Evolutionary conservation across 1,140 invertebrate genomes (phyloP), one percentile per base, ranked within the genome.

Genomic region (Heliconius hermathena): DNA sequence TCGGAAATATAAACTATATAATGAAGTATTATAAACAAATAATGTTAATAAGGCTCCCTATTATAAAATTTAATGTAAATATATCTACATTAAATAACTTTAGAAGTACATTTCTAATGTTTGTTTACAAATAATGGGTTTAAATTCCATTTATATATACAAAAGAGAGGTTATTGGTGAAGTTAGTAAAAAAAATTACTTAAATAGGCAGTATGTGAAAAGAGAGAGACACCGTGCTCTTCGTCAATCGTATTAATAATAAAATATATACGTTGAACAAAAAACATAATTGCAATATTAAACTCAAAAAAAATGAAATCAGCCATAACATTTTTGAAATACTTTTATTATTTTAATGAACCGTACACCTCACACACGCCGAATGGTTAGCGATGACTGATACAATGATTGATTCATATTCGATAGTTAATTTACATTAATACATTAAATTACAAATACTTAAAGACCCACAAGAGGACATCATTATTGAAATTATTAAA

Each of bases 401-500:
- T 91, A 93, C 86, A 92, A 89, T 91, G 83, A 91, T 87, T 90
- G 86, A 52, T 77, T 83, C 78, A 78, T 83, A 78, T 84, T 82
- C 81, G 82, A 87, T 88, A 83, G 82, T 89, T 85, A 83, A 83
- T 89, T 89, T 87, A 89, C 86, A 86, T 87, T 66, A 89, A 84
- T 89, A 90, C 82, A 85, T 83, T 89, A 87, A 87, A 85, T 87
- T 90, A 91, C 81, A 90, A 85, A 90, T 88, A 90, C 85, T 85
- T 88, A 88, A 89, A 84, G 78, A 84, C 83, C 84, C 87, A 85
- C 72, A 76, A 84, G 83, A 79, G 85, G 83, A 85, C 60, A 85
- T 89, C 91, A 93, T 93, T 92, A 93, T 92, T 92, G 83, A 90
- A 93, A 92, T 93, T 93, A 93, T 93, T 92, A 92, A 92, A 93